phyloP scores from a whole-genome alignment of 30 jellyfish, hydroid and myxozoan genomes.

The Morbakka virulenta region DNA sequence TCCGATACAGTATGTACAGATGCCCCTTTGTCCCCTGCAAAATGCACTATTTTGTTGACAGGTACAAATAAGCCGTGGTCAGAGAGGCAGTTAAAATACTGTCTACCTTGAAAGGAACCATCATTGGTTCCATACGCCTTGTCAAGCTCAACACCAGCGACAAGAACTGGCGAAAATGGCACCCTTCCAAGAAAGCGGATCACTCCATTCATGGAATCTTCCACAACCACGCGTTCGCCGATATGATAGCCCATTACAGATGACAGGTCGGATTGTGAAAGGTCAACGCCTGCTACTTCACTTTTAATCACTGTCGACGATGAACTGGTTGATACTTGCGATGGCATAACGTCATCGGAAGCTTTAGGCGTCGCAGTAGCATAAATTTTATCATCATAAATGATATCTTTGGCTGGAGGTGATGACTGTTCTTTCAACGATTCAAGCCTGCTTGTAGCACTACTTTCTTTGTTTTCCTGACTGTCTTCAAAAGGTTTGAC shows the following conservation, averaged over 20 bases:
- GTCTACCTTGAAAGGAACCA: conserved; percentile 81
- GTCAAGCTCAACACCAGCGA: conserved; percentile 91
- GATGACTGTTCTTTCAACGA: no score
- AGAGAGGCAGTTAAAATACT: conserved; percentile 64
- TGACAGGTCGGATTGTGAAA: conserved; percentile 16
- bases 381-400: no score
- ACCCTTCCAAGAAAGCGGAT: conserved; percentile 78
- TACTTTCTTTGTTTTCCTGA: no score
- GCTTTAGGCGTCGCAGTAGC: no score
- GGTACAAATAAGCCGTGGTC: conserved; percentile 86
- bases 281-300: background rate
- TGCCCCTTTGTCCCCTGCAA: background rate
- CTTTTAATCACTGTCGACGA: background rate
- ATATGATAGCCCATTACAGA: conserved; percentile 42
- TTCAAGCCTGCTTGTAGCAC: no score
- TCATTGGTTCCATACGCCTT: conserved; percentile 76
- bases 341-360: no score
- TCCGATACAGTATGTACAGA: background rate
- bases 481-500: no score
- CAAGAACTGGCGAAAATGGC: conserved; percentile 81
- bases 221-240: conserved; percentile 75
- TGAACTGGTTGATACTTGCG: no score
- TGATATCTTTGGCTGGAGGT: no score
- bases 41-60: conserved; percentile 17
- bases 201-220: conserved; percentile 63